These are phyloP conservation scores for Rhagonycha lutea DNA, from an alignment of 2,888 invertebrate species.

Conservation along the genomic window DNA sequence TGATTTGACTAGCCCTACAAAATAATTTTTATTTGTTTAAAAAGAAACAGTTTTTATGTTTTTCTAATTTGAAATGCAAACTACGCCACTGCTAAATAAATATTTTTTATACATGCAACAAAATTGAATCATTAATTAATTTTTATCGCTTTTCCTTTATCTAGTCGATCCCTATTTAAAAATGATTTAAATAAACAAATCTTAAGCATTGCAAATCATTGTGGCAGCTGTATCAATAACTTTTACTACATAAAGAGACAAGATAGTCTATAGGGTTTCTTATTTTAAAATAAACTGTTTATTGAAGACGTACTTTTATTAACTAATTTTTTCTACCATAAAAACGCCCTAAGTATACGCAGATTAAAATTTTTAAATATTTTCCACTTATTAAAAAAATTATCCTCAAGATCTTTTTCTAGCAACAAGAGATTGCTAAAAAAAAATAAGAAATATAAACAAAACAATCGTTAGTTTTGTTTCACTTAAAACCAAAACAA, in stretches of 20 bases:
- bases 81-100: background rate
- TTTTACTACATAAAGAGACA: background rate
- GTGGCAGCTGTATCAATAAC: background rate
- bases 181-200: background rate
- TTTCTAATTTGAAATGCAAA: background rate
- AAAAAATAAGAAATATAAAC: too few relatives aligned
- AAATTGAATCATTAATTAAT: too few relatives aligned
- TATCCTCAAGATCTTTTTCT: too few relatives aligned
- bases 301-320: background rate
- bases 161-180: background rate
- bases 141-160: background rate
- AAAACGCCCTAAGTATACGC: background rate
- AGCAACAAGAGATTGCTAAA: too few relatives aligned
- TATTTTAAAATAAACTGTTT: background rate
- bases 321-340: background rate
- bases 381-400: background rate
- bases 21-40: background rate
- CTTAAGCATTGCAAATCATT: background rate
- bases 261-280: background rate
- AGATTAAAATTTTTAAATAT: background rate
- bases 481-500: too few relatives aligned
- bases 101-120: background rate
- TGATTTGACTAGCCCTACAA: constrained; percentile 15
- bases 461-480: too few relatives aligned
- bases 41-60: too few relatives aligned